These are phyloP conservation scores for Nycticorax nycticorax DNA, from an alignment of 2,113 vertebrate species.

Conservation along the genomic window DNA sequence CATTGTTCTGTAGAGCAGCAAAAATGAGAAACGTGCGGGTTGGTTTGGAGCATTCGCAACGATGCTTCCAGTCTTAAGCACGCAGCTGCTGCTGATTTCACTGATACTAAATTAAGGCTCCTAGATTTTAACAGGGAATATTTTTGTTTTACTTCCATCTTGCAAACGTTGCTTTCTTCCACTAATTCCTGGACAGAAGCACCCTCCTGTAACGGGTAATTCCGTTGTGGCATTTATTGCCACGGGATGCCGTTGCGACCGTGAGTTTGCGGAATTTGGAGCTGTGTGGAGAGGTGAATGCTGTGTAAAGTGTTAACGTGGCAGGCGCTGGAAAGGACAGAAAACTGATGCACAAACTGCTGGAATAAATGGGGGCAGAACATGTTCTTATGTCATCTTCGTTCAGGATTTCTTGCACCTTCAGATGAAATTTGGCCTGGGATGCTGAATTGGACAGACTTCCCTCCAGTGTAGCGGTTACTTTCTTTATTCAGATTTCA, in stretches of 20 bases:
- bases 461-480: not conserved
- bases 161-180: not conserved
- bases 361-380: not conserved
- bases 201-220: not conserved
- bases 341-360: rapidly evolving
- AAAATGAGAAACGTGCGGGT: not conserved
- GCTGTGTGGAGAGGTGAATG: not conserved
- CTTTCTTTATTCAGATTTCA: not conserved
- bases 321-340: not conserved
- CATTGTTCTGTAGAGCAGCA: not conserved
- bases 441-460: not conserved
- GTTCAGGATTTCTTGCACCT: not conserved
- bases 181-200: not conserved
- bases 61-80: not conserved
- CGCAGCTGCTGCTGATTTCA: not conserved
- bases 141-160: not conserved
- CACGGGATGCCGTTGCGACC: not conserved
- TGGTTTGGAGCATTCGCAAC: not conserved
- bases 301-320: too few relatives aligned
- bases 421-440: not conserved
- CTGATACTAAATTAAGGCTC: too few relatives aligned
- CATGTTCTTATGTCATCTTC: not conserved
- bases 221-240: not conserved
- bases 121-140: not conserved
- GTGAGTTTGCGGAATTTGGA: not conserved